phyloP scores from a whole-genome alignment of 2,113 vertebrate genomes.

The Sinocyclocheilus anophthalmus region DNA sequence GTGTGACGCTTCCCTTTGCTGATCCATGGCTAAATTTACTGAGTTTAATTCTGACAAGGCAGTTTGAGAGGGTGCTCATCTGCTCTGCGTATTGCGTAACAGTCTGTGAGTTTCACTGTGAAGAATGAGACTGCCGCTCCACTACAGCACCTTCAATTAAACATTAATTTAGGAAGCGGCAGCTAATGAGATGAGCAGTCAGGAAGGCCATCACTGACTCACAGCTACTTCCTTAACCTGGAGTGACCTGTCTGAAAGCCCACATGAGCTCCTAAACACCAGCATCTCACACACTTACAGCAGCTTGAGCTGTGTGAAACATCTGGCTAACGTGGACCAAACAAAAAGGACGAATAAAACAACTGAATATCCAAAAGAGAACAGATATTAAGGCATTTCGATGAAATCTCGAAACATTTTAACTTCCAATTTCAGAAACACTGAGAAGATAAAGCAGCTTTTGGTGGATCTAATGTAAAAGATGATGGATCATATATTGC shows the following conservation, averaged over 20 bases:
- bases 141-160: constrained; percentile 36
- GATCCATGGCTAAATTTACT: neutral
- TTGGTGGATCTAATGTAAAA: neutral
- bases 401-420: too few relatives aligned
- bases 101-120: neutral
- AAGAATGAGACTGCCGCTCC: constrained; percentile 6
- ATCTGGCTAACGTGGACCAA: neutral
- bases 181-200: neutral
- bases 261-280: neutral
- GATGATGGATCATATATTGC: too few relatives aligned
- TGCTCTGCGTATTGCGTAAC: neutral
- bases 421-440: too few relatives aligned
- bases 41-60: neutral
- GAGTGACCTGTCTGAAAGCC: neutral
- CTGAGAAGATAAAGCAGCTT: too few relatives aligned
- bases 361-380: too few relatives aligned
- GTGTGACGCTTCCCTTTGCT: neutral
- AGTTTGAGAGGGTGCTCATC: neutral
- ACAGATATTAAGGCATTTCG: too few relatives aligned
- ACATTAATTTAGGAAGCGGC: neutral
- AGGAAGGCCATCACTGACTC: neutral
- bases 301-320: neutral
- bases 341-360: neutral
- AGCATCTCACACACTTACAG: neutral
- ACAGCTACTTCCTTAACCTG: neutral